phyloP scores from a whole-genome alignment of 2,113 vertebrate species.

The Cygnus buccinator region DNA sequence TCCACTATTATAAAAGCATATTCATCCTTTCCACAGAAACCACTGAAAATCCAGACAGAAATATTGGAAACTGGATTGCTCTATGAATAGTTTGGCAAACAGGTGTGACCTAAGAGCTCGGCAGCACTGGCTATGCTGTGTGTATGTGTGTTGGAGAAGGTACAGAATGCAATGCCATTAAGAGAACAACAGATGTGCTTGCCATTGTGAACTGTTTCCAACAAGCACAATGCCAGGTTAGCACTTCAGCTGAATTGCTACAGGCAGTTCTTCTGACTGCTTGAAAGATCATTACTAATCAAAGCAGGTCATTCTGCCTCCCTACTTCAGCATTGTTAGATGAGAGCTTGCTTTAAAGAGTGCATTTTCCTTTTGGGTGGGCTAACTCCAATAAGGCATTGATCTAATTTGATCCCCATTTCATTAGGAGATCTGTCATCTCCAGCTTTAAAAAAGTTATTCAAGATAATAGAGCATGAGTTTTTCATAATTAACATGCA shows the following conservation, averaged over 20 bases:
- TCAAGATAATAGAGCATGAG: conserved; percentile 44
- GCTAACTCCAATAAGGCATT: conserved; percentile 32
- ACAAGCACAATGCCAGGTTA: not conserved
- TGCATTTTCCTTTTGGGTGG: not conserved
- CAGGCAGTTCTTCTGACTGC: conserved; percentile 11
- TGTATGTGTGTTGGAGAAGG: not conserved
- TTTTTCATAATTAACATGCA: conserved; percentile 76
- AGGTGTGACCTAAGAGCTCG: not conserved
- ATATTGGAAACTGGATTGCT: not conserved
- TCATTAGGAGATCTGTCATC: conserved; percentile 57
- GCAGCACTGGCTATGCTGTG: not conserved
- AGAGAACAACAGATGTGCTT: not conserved
- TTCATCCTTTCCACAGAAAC: not conserved
- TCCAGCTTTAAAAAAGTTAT: conserved; percentile 65
- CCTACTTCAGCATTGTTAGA: not conserved
- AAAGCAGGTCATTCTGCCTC: conserved; percentile 2
- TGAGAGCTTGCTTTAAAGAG: conserved; percentile 13
- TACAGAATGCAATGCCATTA: rapidly evolving
- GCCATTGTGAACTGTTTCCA: not conserved
- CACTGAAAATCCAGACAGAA: not conserved
- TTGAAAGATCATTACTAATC: conserved; percentile 19
- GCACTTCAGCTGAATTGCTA: conserved; percentile 21
- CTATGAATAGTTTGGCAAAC: not conserved
- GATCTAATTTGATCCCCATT: conserved; percentile 66
- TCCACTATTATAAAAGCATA: not conserved